These are phyloP conservation scores for Pantherophis guttatus DNA, from an alignment of 2,113 vertebrate genomes.

Conservation along the genomic window DNA sequence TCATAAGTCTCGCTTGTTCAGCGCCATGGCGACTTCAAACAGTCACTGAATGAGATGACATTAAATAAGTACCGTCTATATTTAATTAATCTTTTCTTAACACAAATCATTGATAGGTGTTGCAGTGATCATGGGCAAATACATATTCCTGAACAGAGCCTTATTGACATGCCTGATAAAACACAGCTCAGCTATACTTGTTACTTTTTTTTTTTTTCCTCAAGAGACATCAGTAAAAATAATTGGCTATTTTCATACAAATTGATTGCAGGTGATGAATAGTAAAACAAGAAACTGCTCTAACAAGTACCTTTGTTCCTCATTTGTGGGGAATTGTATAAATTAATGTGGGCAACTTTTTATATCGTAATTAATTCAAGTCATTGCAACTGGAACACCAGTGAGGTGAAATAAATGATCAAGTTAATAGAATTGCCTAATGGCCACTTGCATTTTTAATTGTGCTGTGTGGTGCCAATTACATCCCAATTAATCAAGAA, in stretches of 20 bases:
- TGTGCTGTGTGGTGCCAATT: conserved; percentile 21
- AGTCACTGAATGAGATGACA: neutral
- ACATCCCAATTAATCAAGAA: conserved; percentile 5
- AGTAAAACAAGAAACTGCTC: neutral
- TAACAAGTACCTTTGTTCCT: conserved; percentile 15
- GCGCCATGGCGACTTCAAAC: neutral
- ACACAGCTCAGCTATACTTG: neutral
- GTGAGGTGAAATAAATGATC: conserved; percentile 34
- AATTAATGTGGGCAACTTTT: conserved; percentile 28
- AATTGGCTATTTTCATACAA: neutral
- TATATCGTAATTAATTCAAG: conserved; percentile 22
- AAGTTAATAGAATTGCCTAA: conserved; percentile 18
- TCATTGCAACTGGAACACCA: conserved; percentile 31
- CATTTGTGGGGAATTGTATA: conserved; percentile 15
- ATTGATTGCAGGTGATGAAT: neutral
- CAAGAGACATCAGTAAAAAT: neutral
- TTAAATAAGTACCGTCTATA: neutral
- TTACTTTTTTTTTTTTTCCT: neutral
- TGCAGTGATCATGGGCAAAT: neutral
- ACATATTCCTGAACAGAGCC: neutral
- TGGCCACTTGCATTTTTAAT: neutral
- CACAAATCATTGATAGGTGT: neutral
- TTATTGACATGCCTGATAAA: neutral
- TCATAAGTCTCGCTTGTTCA: neutral
- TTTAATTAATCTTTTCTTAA: neutral